Percentiles rank a stretch among this genome's conserved stretches.
Conservation (phyloP, 2,797 vertebrate species). For the Chelon labrosus region DNA sequence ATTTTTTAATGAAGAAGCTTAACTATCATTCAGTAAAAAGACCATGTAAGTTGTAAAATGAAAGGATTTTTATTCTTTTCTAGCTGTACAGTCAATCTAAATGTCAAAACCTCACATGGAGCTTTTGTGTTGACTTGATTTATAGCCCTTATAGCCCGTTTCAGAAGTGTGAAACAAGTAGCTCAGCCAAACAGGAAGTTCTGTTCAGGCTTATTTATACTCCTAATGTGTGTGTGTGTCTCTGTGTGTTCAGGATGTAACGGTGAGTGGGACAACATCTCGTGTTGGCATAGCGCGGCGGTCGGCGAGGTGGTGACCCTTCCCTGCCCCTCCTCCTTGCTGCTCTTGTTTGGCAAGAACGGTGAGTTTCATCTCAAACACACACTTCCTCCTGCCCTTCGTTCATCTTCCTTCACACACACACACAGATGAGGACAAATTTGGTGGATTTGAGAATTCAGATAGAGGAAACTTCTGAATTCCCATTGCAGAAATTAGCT, state of each 20-base stretch:
- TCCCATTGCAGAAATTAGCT: too few species aligned
- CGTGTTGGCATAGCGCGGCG: slow-evolving; percentile 73
- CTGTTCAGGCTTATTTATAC: slow-evolving; percentile 6
- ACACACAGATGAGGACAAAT: slow-evolving; percentile 1
- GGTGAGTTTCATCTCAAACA: slow-evolving; percentile 65
- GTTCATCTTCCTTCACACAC: background rate
- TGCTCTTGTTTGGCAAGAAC: slow-evolving; percentile 75
- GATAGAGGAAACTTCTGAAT: too few species aligned
- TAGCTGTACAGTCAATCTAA: background rate
- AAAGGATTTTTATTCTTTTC: background rate
- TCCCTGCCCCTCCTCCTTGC: slow-evolving; percentile 74
- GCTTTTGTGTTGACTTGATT: slow-evolving; percentile 26
- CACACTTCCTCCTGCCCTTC: slow-evolving; percentile 12
- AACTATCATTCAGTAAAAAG: too few species aligned
- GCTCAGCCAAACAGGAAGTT: slow-evolving; percentile 49
- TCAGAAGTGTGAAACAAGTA: slow-evolving; percentile 4
- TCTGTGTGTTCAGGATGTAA: slow-evolving; percentile 72
- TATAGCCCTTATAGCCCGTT: background rate
- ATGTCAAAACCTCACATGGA: slow-evolving; percentile 8
- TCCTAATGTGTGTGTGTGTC: slow-evolving; percentile 28
- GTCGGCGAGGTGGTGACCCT: slow-evolving; percentile 73
- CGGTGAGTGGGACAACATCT: slow-evolving; percentile 79
- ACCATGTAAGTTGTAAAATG: background rate
- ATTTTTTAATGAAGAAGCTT: too few species aligned
- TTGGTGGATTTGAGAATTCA: too few species aligned